These are phyloP conservation scores for Coranthus polyacanthus DNA, from an alignment of 2,797 vertebrate genomes.

Conservation along the genomic window DNA sequence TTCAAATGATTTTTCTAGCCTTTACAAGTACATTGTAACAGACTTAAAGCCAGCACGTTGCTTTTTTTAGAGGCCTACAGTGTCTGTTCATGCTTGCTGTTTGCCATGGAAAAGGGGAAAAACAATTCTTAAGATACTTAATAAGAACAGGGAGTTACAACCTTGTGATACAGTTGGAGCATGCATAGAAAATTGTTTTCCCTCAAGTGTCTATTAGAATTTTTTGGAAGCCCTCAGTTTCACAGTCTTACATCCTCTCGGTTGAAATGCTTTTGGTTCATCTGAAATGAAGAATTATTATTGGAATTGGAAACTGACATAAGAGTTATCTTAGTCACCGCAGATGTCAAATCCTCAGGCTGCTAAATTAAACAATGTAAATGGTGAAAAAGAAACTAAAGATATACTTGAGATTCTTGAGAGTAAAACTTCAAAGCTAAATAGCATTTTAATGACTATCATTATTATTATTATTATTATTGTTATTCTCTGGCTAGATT, in stretches of 20 bases:
- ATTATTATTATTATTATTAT: no score
- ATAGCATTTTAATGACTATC: no score
- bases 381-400: not conserved
- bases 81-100: not conserved
- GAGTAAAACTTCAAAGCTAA: no score
- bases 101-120: conserved; percentile 1
- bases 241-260: conserved; percentile 18
- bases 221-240: conserved; percentile 54
- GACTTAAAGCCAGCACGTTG: not conserved
- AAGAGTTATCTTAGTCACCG: not conserved
- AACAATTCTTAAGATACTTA: not conserved
- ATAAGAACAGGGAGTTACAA: not conserved
- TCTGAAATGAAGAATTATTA: not conserved
- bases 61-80: not conserved
- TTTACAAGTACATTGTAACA: not conserved
- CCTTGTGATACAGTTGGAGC: not conserved
- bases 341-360: conserved; percentile 12
- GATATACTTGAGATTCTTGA: no score
- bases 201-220: not conserved
- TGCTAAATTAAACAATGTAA: not conserved
- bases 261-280: conserved; percentile 20
- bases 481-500: not conserved
- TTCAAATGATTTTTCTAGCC: not conserved
- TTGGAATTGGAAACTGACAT: conserved; percentile 3
- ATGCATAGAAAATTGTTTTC: not conserved